phyloP scores from a whole-genome alignment of 1,140 invertebrate species.

The Manduca sexta region DNA sequence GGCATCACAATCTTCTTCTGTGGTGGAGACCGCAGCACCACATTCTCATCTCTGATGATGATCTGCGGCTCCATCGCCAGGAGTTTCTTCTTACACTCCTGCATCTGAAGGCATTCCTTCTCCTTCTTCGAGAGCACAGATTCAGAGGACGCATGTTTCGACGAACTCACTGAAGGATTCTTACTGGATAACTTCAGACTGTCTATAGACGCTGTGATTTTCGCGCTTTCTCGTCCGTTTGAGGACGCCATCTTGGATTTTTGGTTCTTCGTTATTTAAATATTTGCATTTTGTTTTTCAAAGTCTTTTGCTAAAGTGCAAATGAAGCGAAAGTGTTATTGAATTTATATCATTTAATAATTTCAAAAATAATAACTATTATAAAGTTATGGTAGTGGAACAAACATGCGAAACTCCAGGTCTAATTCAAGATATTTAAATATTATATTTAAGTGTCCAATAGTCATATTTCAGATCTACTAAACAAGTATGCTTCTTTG shows the following conservation, averaged over 20 bases:
- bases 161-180: conserved; percentile 52
- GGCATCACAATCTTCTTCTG: conserved; percentile 70
- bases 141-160: conserved; percentile 68
- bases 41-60: conserved; percentile 69
- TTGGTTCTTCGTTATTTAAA: conserved; percentile 3
- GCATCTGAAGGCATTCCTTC: conserved; percentile 64
- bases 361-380: too few species aligned
- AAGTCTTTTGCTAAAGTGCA: too few species aligned
- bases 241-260: conserved; percentile 53
- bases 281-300: not conserved
- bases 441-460: too few species aligned
- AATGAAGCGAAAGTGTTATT: too few species aligned
- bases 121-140: conserved; percentile 66
- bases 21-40: conserved; percentile 60
- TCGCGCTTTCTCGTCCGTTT: conserved; percentile 57
- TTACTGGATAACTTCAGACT: conserved; percentile 68
- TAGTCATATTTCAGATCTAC: too few species aligned
- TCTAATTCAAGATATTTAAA: too few species aligned
- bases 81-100: conserved; percentile 70
- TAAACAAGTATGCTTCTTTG: too few species aligned
- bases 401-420: too few species aligned
- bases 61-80: conserved; percentile 65
- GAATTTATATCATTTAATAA: too few species aligned
- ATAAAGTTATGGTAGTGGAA: too few species aligned
- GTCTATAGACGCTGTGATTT: conserved; percentile 65